These are phyloP conservation scores for Burhinus oedicnemus DNA, from an alignment of 2,113 vertebrate species.

Conservation along the genomic window DNA sequence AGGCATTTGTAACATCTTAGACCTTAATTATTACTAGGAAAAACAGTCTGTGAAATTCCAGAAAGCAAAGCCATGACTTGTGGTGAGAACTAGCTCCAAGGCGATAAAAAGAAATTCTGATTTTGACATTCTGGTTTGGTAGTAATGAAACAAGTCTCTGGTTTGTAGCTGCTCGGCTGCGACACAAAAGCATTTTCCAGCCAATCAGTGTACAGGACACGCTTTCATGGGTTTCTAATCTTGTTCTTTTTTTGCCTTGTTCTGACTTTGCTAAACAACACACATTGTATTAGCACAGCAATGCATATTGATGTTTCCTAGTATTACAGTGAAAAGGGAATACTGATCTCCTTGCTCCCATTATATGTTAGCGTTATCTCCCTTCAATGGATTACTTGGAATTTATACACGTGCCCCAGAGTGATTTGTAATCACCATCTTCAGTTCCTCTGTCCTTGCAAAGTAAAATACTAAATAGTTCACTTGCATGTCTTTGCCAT, in stretches of 20 bases:
- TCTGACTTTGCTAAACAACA: constrained; percentile 47
- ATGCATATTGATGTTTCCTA: constrained; percentile 47
- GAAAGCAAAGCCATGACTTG: neutral
- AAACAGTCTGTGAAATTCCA: neutral
- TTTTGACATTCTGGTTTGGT: constrained; percentile 12
- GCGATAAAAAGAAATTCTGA: neutral
- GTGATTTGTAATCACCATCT: constrained; percentile 41
- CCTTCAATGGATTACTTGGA: constrained; percentile 48
- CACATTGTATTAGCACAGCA: constrained; percentile 36
- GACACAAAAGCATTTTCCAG: constrained; percentile 16
- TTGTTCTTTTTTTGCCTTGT: constrained; percentile 44
- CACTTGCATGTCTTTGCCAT: neutral
- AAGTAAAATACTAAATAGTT: constrained; percentile 4
- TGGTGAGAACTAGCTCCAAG: neutral
- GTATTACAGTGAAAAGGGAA: constrained; percentile 40
- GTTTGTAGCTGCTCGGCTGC: neutral
- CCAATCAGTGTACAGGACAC: neutral
- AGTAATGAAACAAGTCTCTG: neutral
- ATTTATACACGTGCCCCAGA: constrained; percentile 4
- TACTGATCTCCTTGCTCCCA: constrained; percentile 29
- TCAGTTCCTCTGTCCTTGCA: constrained; percentile 21
- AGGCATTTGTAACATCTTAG: neutral
- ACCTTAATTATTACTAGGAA: neutral
- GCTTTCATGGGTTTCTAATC: constrained; percentile 52
- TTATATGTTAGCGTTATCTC: constrained; percentile 29